These are phyloP conservation scores for Volucella inanis DNA, from an alignment of 2,888 invertebrate species.

Conservation along the genomic window DNA sequence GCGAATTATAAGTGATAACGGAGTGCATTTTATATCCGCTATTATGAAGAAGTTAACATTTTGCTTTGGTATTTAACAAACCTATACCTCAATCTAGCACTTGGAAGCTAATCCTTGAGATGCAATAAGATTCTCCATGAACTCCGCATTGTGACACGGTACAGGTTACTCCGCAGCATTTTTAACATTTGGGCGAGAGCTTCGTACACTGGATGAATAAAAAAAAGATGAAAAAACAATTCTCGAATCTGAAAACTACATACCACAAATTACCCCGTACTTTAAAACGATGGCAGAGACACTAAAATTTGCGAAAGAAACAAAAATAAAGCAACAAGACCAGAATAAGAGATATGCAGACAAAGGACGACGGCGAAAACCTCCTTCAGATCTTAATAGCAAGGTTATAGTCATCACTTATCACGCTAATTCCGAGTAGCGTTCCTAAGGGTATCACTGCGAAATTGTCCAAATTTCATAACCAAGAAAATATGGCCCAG, in stretches of 20 bases:
- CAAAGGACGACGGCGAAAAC: background rate
- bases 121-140: constrained; percentile 32
- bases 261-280: constrained; percentile 43
- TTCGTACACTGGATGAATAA: constrained; percentile 23
- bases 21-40: constrained; percentile 78
- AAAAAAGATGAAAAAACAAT: constrained; percentile 14
- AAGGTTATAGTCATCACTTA: constrained; percentile 3
- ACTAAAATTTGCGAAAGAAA: constrained; percentile 7
- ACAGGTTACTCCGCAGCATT: constrained; percentile 19
- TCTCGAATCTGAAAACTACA: constrained; percentile 1
- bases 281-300: constrained; percentile 14
- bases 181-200: constrained; percentile 27
- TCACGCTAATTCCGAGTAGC: too few relatives aligned
- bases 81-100: constrained; percentile 66
- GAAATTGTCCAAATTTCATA: too few relatives aligned
- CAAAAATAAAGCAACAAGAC: background rate
- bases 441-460: too few relatives aligned
- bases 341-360: constrained; percentile 13
- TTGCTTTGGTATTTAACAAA: constrained; percentile 63
- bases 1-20: constrained; percentile 79
- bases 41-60: constrained; percentile 78
- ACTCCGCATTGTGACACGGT: constrained; percentile 8
- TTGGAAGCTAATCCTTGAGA: constrained; percentile 63
- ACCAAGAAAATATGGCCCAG: constrained; percentile 9
- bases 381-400: background rate